phyloP scores from a whole-genome alignment of 64 coral and sea anemone genomes.

The Platygyra sinensis region DNA sequence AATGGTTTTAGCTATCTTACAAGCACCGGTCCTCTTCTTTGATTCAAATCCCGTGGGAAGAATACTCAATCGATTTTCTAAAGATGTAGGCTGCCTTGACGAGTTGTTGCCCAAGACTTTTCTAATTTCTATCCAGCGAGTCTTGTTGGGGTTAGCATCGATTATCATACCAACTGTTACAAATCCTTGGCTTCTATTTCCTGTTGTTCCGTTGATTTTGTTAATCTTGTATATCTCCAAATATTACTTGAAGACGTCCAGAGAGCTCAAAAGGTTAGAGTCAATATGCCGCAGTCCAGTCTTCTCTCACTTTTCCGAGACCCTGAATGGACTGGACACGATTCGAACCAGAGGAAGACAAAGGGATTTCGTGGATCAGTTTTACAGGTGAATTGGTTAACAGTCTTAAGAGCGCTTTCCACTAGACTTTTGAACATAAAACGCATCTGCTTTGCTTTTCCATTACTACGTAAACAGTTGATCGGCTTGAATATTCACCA shows the following conservation, averaged over 20 bases:
- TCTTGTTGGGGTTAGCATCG: not conserved
- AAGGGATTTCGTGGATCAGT: not conserved
- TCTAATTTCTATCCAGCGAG: not conserved
- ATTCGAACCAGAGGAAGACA: constrained; percentile 1
- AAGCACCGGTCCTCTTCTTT: constrained; percentile 46
- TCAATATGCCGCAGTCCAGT: constrained; percentile 16
- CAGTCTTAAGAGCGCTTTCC: too few relatives aligned
- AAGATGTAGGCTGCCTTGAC: not conserved
- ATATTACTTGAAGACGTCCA: not conserved
- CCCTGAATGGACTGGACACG: not conserved
- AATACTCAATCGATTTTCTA: constrained; percentile 50
- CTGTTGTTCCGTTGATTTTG: not conserved
- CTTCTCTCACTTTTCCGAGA: constrained; percentile 11
- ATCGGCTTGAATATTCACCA: too few relatives aligned
- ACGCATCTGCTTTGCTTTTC: too few relatives aligned
- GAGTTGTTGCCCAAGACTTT: not conserved
- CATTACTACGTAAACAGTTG: too few relatives aligned
- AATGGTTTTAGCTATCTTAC: constrained; percentile 39
- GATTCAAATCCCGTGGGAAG: constrained; percentile 55
- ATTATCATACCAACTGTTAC: not conserved
- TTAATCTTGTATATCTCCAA: not conserved
- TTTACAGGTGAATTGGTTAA: not conserved
- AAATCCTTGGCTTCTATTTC: constrained; percentile 18
- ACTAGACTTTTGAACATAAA: too few relatives aligned
- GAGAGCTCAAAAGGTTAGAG: not conserved